These are phyloP conservation scores for Trachelus tabidus DNA, from an alignment of 2,888 invertebrate genomes.

Conservation along the genomic window DNA sequence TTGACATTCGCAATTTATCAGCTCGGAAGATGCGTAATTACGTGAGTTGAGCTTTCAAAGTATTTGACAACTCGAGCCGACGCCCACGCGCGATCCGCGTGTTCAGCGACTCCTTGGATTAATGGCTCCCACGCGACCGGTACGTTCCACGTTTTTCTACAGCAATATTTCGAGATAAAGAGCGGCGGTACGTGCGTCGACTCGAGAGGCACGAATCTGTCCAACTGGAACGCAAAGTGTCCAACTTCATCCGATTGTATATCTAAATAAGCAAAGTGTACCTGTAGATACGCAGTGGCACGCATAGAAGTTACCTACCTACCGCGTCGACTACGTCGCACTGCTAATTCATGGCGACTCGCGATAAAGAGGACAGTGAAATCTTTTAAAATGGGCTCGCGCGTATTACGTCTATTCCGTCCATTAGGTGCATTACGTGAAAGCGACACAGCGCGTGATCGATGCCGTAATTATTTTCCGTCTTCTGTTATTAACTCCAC, in stretches of 20 bases:
- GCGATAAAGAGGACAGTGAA: constrained; percentile 11
- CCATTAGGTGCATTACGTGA: too few relatives aligned
- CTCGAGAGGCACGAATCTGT: constrained; percentile 28
- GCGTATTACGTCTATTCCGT: too few relatives aligned
- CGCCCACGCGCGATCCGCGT: background rate
- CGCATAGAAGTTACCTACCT: background rate
- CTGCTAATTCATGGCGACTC: background rate
- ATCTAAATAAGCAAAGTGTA: too few relatives aligned
- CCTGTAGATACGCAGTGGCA: too few relatives aligned
- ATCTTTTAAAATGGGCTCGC: constrained; percentile 19
- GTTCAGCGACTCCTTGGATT: constrained; percentile 27
- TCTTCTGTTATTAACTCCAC: constrained; percentile 37
- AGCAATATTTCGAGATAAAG: constrained; percentile 51
- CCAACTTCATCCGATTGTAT: background rate
- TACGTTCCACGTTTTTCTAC: constrained; percentile 29
- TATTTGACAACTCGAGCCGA: too few relatives aligned
- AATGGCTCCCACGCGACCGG: constrained; percentile 53
- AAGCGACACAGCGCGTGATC: constrained; percentile 31
- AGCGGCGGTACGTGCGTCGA: constrained; percentile 43
- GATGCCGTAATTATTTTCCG: constrained; percentile 45
- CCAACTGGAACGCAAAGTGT: background rate
- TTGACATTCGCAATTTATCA: too few relatives aligned
- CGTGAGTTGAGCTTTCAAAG: too few relatives aligned
- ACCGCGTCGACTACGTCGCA: background rate
- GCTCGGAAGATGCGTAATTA: too few relatives aligned